Evolutionary conservation across 1,140 invertebrate species (phyloP).

Genomic region (Dendroctonus valens): DNA sequence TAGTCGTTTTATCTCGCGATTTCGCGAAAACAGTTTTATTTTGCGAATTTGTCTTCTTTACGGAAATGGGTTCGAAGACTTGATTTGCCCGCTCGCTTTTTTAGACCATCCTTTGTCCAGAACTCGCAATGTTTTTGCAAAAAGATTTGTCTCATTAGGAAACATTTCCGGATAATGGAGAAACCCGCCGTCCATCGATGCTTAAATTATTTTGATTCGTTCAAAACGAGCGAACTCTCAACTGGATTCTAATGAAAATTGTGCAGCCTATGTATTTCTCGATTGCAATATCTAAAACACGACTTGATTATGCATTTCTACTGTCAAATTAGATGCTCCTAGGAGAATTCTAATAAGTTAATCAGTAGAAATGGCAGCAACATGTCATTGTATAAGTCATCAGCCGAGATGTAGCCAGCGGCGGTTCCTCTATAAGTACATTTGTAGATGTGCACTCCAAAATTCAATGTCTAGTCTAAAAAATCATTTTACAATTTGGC

Average conservation of each 20-base stretch:
- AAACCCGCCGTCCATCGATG: no score
- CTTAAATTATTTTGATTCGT: no score
- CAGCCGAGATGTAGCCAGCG: no score
- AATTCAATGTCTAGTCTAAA: not conserved
- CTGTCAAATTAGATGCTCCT: constrained; percentile 3
- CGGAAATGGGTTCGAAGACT: not conserved
- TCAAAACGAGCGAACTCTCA: not conserved
- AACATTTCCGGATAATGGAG: no score
- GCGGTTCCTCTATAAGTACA: not conserved
- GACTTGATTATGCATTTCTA: constrained; percentile 3
- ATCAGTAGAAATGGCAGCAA: not conserved
- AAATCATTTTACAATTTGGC: not conserved
- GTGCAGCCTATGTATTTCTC: not conserved
- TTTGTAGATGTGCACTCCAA: not conserved
- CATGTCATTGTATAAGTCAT: not conserved
- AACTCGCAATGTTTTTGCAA: no score
- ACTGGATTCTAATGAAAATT: constrained; percentile 1
- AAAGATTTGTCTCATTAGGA: no score
- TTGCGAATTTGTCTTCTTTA: constrained; percentile 4
- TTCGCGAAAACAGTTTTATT: constrained; percentile 12
- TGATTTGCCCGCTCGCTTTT: not conserved
- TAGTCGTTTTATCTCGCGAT: constrained; percentile 9
- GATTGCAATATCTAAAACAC: constrained; percentile 1
- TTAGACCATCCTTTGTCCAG: no score
- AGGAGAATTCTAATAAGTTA: not conserved